Evolutionary conservation across 92 coral and sea anemone genomes (phyloP).

Genomic region (Phenganax marumi): DNA sequence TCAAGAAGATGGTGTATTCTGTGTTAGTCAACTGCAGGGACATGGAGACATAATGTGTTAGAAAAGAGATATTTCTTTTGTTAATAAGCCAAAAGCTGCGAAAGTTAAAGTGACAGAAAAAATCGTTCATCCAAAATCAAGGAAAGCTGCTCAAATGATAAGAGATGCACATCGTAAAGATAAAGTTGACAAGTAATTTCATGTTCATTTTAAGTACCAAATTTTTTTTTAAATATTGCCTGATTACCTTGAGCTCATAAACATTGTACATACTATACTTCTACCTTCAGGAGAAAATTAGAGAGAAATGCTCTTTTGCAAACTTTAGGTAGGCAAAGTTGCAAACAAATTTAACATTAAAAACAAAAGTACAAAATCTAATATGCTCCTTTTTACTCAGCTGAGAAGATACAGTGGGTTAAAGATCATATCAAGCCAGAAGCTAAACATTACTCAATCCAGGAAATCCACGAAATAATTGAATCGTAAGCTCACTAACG

Average conservation of each 20-base stretch:
- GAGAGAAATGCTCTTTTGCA: constrained; percentile 29
- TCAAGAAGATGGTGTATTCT: too few species aligned
- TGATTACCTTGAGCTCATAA: neutral
- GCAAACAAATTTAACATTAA: too few species aligned
- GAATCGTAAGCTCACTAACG: constrained; percentile 57
- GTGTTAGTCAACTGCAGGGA: too few species aligned
- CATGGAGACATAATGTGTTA: too few species aligned
- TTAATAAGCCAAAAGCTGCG: constrained; percentile 27
- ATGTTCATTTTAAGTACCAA: neutral
- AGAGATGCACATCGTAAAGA: constrained; percentile 65
- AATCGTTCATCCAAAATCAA: constrained; percentile 75
- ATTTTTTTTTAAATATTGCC: neutral
- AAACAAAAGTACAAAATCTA: neutral
- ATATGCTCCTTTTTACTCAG: neutral
- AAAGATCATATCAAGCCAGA: constrained; percentile 73
- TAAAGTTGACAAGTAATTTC: constrained; percentile 28
- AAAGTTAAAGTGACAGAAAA: constrained; percentile 56
- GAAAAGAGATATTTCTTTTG: neutral
- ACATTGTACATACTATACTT: neutral
- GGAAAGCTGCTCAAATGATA: constrained; percentile 77
- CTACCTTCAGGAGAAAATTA: constrained; percentile 19
- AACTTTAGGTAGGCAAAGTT: neutral
- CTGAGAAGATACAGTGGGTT: constrained; percentile 84
- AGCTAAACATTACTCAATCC: constrained; percentile 60
- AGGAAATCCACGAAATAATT: constrained; percentile 72